phyloP scores from a whole-genome alignment of 2,797 vertebrate species.

The Monodelphis domestica region DNA sequence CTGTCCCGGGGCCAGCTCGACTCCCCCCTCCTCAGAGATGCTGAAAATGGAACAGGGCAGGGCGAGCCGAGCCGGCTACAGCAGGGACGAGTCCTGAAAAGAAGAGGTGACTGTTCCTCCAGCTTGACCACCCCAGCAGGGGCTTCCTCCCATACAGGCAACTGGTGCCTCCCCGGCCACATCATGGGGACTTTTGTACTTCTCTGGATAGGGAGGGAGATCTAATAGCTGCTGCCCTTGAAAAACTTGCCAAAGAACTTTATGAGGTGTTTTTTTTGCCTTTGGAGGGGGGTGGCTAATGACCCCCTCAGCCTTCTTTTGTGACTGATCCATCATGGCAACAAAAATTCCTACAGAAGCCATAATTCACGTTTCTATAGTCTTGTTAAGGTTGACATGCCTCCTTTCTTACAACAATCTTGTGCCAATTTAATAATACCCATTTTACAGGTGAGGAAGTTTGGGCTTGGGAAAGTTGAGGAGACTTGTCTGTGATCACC shows the following conservation, averaged over 20 bases:
- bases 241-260: not conserved
- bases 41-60: not conserved
- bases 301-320: not conserved
- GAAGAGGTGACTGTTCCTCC: not conserved
- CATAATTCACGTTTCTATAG: not conserved
- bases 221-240: not conserved
- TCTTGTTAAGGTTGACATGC: not conserved
- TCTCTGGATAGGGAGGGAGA: constrained; percentile 17
- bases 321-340: not conserved
- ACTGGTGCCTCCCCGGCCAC: not conserved
- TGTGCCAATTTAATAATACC: not conserved
- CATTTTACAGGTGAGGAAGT: not conserved
- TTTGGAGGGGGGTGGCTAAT: no score
- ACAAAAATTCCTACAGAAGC: not conserved
- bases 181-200: not conserved
- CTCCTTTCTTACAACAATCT: not conserved
- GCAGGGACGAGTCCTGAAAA: not conserved
- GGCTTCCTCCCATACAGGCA: constrained; percentile 1
- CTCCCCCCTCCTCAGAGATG: not conserved
- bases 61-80: not conserved
- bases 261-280: not conserved
- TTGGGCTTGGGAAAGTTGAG: not conserved
- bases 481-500: not conserved
- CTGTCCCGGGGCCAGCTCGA: not conserved
- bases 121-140: not conserved